Evolutionary conservation across 2,888 invertebrate species (phyloP).

Genomic region (Eulithis prunata): DNA sequence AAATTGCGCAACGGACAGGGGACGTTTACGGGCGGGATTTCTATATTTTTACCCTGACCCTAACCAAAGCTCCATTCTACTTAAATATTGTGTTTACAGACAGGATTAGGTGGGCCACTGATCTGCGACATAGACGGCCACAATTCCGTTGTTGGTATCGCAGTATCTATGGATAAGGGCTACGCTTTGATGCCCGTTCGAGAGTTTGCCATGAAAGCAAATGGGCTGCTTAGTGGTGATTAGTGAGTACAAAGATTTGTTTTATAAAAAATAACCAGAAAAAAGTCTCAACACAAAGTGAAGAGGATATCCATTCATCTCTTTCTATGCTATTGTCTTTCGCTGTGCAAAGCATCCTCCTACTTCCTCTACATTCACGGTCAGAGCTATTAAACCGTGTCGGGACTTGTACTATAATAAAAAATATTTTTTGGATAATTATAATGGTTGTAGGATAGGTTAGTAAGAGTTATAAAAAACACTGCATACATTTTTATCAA

Average conservation of each 20-base stretch:
- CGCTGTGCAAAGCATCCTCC: too few relatives aligned
- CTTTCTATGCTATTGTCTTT: too few relatives aligned
- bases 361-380: too few relatives aligned
- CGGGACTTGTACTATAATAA: too few relatives aligned
- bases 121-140: conserved; percentile 58
- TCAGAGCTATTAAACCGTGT: too few relatives aligned
- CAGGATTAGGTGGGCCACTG: conserved; percentile 70
- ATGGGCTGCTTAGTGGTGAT: conserved; percentile 29
- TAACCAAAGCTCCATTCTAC: too few relatives aligned
- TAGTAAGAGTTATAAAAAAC: background rate
- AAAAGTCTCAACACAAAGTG: background rate
- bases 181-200: conserved; percentile 59
- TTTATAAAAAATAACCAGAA: too few relatives aligned
- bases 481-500: conserved; percentile 17
- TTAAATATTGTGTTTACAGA: conserved; percentile 52
- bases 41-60: too few relatives aligned
- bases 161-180: conserved; percentile 64
- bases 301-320: too few relatives aligned
- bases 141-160: conserved; percentile 60
- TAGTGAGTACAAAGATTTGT: conserved; percentile 13
- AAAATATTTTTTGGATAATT: too few relatives aligned
- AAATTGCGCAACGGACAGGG: too few relatives aligned
- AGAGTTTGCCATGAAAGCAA: conserved; percentile 57
- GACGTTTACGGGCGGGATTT: too few relatives aligned
- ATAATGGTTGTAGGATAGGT: background rate